Evolutionary conservation across 2,888 invertebrate species (phyloP).

Genomic region (Chrysopilus asiliformis): DNA sequence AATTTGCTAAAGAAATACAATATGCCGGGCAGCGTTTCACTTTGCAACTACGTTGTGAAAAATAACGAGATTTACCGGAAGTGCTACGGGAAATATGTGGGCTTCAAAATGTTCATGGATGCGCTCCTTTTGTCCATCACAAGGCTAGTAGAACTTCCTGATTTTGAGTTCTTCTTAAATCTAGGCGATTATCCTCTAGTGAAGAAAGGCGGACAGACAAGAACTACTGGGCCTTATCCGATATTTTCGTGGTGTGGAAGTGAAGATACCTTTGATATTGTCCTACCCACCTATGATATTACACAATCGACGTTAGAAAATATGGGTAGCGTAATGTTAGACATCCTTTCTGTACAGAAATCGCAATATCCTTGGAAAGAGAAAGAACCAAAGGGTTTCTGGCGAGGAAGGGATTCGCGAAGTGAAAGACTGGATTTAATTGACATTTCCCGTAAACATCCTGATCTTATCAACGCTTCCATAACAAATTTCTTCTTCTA

Average conservation of each 20-base stretch:
- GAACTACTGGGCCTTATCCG: conserved; percentile 47
- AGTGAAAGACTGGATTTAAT: conserved; percentile 70
- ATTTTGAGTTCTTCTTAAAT: conserved; percentile 82
- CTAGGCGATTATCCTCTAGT: conserved; percentile 92
- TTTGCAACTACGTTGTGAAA: conserved; percentile 82
- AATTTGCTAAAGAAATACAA: conserved; percentile 57
- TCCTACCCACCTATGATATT: conserved; percentile 90
- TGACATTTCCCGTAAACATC: conserved; percentile 56
- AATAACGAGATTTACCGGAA: conserved; percentile 69
- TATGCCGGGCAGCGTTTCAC: conserved; percentile 65
- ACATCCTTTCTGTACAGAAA: conserved; percentile 82
- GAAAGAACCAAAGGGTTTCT: conserved; percentile 66
- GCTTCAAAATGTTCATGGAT: conserved; percentile 93
- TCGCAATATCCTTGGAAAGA: conserved; percentile 55
- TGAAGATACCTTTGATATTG: conserved; percentile 68
- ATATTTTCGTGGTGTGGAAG: conserved; percentile 97
- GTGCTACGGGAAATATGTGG: conserved; percentile 89
- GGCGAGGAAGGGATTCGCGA: conserved; percentile 89
- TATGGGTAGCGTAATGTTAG: conserved; percentile 84
- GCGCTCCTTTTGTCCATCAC: conserved; percentile 66
- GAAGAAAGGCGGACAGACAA: conserved; percentile 35
- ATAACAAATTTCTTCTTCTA: conserved; percentile 96
- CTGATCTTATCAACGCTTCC: conserved; percentile 77
- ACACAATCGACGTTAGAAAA: conserved; percentile 84
- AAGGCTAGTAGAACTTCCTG: conserved; percentile 68